Evolutionary conservation across 2,888 invertebrate species (phyloP).

Genomic region (Neocrepidodera transversa): DNA sequence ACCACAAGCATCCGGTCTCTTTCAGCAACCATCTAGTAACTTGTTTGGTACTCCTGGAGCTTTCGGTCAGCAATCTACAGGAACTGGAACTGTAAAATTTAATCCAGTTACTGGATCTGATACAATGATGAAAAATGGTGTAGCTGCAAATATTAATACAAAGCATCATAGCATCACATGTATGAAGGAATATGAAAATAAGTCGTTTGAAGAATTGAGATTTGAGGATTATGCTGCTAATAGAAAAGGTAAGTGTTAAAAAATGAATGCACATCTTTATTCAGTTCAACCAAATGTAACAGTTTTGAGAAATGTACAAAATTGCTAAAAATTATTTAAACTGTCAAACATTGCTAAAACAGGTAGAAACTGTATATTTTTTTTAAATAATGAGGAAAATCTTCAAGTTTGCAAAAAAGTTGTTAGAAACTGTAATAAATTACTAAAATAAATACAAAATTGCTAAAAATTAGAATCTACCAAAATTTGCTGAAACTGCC

Average conservation of each 20-base stretch:
- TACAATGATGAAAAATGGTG: slow-evolving; percentile 88
- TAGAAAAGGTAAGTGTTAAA: slow-evolving; percentile 78
- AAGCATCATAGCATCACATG: slow-evolving; percentile 97
- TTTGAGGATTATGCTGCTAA: slow-evolving; percentile 92
- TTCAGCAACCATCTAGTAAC: slow-evolving; percentile 49
- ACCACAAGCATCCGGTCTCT: slow-evolving; percentile 55
- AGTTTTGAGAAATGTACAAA: no score
- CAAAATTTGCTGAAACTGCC: no score
- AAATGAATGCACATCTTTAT: no score
- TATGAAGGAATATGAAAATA: slow-evolving; percentile 97
- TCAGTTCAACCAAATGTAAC: no score
- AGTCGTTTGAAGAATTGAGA: slow-evolving; percentile 93
- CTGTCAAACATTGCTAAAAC: no score
- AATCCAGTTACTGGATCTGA: slow-evolving; percentile 87
- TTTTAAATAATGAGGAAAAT: no score
- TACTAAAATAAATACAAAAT: no score
- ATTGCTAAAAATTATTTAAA: no score
- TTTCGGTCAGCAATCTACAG: slow-evolving; percentile 46
- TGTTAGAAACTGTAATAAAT: no score
- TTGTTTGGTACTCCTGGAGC: slow-evolving; percentile 63
- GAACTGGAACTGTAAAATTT: slow-evolving; percentile 75
- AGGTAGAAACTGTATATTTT: no score
- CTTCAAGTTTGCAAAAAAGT: no score
- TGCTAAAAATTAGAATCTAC: no score
- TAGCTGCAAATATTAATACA: slow-evolving; percentile 85